Percentiles rank a stretch among this genome's conserved stretches.
These are phyloP conservation scores for Ceratina japonica DNA, from an alignment of 1,140 invertebrate genomes.

Conservation along the genomic window DNA sequence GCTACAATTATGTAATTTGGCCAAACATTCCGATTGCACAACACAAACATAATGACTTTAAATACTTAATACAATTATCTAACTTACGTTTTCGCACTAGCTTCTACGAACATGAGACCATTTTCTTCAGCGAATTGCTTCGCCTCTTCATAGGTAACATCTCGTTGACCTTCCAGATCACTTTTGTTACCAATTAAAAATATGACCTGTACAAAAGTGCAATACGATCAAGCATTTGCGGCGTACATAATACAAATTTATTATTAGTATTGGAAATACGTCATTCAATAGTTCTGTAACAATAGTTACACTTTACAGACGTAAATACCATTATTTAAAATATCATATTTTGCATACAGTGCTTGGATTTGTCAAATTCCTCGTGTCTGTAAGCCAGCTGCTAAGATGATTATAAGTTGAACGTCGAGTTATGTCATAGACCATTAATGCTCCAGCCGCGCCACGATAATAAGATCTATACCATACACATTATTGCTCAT, in stretches of 20 bases:
- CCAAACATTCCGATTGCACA: neutral
- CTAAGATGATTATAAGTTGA: slow-evolving; percentile 99
- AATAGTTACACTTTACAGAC: slow-evolving; percentile 51
- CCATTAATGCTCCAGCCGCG: slow-evolving; percentile 98
- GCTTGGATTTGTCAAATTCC: slow-evolving; percentile 99
- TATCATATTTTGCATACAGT: slow-evolving; percentile 85
- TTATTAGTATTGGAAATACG: slow-evolving; percentile 12
- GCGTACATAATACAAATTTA: slow-evolving; percentile 17
- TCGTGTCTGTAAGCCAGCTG: slow-evolving; percentile 99
- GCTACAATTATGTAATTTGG: slow-evolving; percentile 13
- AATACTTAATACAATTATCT: slow-evolving; percentile 38
- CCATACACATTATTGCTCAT: neutral
- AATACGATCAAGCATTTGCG: slow-evolving; percentile 27
- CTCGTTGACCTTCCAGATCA: slow-evolving; percentile 97
- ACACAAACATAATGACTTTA: neutral
- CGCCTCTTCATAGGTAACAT: slow-evolving; percentile 99
- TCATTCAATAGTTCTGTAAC: slow-evolving; percentile 42
- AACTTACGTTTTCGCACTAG: slow-evolving; percentile 99
- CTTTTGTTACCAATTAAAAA: slow-evolving; percentile 99
- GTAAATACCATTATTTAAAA: slow-evolving; percentile 55
- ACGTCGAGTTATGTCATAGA: slow-evolving; percentile 98
- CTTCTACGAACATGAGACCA: slow-evolving; percentile 99
- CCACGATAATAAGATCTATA: slow-evolving; percentile 98
- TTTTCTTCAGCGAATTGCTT: slow-evolving; percentile 99
- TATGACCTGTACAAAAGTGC: slow-evolving; percentile 86